Percentiles rank a stretch among this genome's conserved stretches.
phyloP scores from a whole-genome alignment of 2,797 vertebrate species.

The Macropodus opercularis region DNA sequence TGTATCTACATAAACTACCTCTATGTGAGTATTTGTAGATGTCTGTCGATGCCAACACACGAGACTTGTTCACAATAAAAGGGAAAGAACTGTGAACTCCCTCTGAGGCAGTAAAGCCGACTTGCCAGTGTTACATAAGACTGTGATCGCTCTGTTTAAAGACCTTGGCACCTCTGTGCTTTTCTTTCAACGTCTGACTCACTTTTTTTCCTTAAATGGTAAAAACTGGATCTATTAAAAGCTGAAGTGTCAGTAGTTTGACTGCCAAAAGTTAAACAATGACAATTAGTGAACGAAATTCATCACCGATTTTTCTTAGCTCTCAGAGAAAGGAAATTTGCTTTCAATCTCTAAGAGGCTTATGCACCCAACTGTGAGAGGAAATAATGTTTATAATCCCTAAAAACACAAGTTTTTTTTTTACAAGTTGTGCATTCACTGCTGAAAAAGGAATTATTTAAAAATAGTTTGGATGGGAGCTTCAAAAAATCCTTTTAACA shows the following conservation, averaged over 20 bases:
- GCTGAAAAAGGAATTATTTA: not conserved
- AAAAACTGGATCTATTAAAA: slow-evolving; percentile 1
- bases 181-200: slow-evolving; percentile 20
- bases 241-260: slow-evolving; percentile 7
- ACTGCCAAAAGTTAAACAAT: slow-evolving; percentile 8
- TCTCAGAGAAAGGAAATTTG: slow-evolving; percentile 13
- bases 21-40: slow-evolving; percentile 11
- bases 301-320: slow-evolving; percentile 4
- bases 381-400: slow-evolving; percentile 40
- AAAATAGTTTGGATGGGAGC: too few relatives aligned
- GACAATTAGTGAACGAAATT: not conserved
- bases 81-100: slow-evolving; percentile 41
- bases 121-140: slow-evolving; percentile 43
- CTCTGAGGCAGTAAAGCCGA: slow-evolving; percentile 21
- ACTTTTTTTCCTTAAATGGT: slow-evolving; percentile 7
- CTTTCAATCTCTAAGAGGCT: slow-evolving; percentile 33
- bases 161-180: slow-evolving; percentile 12
- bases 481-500: too few relatives aligned
- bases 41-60: slow-evolving; percentile 32
- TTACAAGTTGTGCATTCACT: slow-evolving; percentile 14
- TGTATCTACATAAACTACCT: slow-evolving; percentile 20
- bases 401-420: slow-evolving; percentile 26
- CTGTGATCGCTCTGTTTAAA: slow-evolving; percentile 34
- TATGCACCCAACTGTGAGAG: slow-evolving; percentile 18
- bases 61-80: slow-evolving; percentile 44